Evolutionary conservation across 2,797 vertebrate genomes (phyloP).

Genomic region (Cryptoprocta ferox): DNA sequence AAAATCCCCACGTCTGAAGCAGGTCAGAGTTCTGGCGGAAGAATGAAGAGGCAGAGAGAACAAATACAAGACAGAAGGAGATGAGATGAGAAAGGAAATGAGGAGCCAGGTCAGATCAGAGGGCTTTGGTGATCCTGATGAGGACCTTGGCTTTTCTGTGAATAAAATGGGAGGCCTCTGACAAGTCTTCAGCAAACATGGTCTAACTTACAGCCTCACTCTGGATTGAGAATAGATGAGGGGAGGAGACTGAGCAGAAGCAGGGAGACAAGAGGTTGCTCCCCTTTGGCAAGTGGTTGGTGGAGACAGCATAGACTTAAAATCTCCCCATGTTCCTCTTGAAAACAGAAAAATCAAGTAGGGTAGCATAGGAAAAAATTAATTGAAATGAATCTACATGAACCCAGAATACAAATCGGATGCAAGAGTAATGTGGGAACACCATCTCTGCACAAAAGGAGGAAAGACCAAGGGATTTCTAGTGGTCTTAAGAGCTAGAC

Average conservation of each 20-base stretch:
- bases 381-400: neutral
- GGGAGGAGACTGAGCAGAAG: neutral
- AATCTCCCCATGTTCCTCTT: neutral
- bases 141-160: neutral
- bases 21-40: neutral
- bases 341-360: constrained; percentile 33
- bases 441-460: neutral
- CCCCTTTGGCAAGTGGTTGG: neutral
- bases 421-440: neutral
- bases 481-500: neutral
- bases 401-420: neutral
- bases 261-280: neutral
- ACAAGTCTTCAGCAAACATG: neutral
- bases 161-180: neutral
- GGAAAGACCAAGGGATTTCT: neutral
- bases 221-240: neutral
- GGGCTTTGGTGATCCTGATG: neutral
- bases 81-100: neutral
- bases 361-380: neutral
- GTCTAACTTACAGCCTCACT: neutral
- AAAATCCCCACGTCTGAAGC: neutral
- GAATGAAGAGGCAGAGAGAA: neutral
- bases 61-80: neutral
- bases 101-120: neutral
- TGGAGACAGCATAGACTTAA: neutral